Evolutionary conservation across 64 coral and sea anemone genomes (phyloP).

Genomic region (Astreopora myriophthalma): DNA sequence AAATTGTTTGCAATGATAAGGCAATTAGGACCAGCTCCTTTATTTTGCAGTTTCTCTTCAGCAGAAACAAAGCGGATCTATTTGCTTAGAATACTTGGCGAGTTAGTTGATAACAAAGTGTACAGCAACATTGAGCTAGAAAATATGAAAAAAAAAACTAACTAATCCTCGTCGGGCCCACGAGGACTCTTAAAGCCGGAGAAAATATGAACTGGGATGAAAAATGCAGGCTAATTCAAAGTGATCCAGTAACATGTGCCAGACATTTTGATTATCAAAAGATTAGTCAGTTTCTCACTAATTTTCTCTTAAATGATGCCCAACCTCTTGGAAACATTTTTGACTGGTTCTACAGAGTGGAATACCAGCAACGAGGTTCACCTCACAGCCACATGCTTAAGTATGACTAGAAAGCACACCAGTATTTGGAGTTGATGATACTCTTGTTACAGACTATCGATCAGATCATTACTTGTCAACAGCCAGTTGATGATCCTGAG

Average conservation of each 20-base stretch:
- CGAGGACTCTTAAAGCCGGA: too few relatives aligned
- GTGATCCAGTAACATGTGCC: constrained; percentile 47
- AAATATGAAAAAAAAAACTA: too few relatives aligned
- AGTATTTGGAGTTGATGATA: constrained; percentile 21
- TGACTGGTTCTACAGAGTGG: constrained; percentile 51
- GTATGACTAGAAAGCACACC: constrained; percentile 14
- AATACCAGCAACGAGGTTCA: constrained; percentile 37
- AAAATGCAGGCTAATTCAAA: constrained; percentile 32
- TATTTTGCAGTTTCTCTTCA: constrained; percentile 68
- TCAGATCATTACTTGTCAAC: constrained; percentile 18
- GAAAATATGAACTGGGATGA: constrained; percentile 49
- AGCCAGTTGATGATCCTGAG: constrained; percentile 14
- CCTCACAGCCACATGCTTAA: constrained; percentile 51
- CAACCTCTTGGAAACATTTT: constrained; percentile 57
- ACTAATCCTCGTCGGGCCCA: too few relatives aligned
- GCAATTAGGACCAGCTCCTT: constrained; percentile 43
- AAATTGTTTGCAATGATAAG: constrained; percentile 93
- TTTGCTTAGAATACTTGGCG: constrained; percentile 16
- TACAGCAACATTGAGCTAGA: constrained; percentile 3
- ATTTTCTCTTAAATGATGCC: constrained; percentile 24
- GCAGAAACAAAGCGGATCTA: constrained; percentile 51
- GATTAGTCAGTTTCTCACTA: constrained; percentile 30
- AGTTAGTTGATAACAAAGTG: constrained; percentile 2
- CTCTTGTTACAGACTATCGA: constrained; percentile 20
- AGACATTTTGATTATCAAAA: constrained; percentile 60